Conservation (phyloP, 2,113 vertebrate species). For the Loxodonta africana region DNA sequence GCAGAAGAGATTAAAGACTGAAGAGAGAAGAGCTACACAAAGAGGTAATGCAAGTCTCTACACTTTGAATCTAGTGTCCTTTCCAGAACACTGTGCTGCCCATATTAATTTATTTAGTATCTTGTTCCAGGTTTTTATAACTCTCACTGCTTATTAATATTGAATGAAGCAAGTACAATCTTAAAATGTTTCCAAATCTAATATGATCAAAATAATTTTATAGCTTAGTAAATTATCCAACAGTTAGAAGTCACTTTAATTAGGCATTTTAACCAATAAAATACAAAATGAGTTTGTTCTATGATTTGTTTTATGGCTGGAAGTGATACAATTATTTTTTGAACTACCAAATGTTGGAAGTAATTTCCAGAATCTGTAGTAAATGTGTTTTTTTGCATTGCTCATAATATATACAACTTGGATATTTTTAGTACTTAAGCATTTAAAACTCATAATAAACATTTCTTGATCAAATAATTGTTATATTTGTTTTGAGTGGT, state of each 20-base stretch:
- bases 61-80: not conserved
- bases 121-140: slow-evolving; percentile 20
- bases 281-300: slow-evolving; percentile 40
- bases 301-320: not conserved
- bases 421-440: not conserved
- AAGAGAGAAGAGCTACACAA: not conserved
- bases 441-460: not conserved
- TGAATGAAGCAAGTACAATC: not conserved
- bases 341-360: slow-evolving; percentile 53
- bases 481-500: not conserved
- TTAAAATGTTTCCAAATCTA: slow-evolving; percentile 57
- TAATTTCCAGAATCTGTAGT: slow-evolving; percentile 12
- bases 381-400: not conserved
- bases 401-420: not conserved
- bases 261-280: slow-evolving; percentile 46
- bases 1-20: not conserved
- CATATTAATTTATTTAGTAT: slow-evolving; percentile 45
- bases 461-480: not conserved
- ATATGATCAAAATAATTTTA: slow-evolving; percentile 44
- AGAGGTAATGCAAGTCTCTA: not conserved
- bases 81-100: not conserved
- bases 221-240: slow-evolving; percentile 41
- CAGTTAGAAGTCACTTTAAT: not conserved
- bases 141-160: slow-evolving; percentile 43
- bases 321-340: slow-evolving; percentile 14